Percentiles rank a stretch among this genome's conserved stretches.
Conservation (phyloP, 2,113 vertebrate genomes). For the Anseranas semipalmata region DNA sequence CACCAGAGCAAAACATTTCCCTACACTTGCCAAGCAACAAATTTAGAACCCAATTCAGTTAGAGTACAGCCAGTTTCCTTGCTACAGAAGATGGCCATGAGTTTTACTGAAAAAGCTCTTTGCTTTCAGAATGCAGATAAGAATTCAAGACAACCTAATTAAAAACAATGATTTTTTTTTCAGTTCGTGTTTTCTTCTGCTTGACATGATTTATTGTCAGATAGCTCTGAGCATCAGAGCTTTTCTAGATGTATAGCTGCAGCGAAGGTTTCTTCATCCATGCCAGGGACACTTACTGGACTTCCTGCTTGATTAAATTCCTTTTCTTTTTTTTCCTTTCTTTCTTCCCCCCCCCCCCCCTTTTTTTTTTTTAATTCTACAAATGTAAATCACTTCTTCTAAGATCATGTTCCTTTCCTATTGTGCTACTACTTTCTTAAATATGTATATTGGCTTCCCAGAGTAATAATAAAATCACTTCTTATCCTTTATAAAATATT, state of each 20-base stretch:
- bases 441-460: background rate
- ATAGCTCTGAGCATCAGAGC: background rate
- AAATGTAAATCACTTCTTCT: background rate
- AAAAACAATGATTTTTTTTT: conserved; percentile 44
- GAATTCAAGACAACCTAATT: conserved; percentile 51
- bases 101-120: conserved; percentile 50
- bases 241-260: background rate
- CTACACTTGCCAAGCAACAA: conserved; percentile 47
- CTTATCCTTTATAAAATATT: background rate
- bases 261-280: background rate
- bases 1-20: conserved; percentile 49
- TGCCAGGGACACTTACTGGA: background rate
- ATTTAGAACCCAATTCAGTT: conserved; percentile 49
- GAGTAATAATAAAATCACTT: background rate
- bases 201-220: conserved; percentile 52
- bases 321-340: background rate
- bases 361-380: background rate
- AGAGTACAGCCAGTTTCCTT: conserved; percentile 57
- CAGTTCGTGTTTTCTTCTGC: conserved; percentile 12
- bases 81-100: conserved; percentile 22
- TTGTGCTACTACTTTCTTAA: background rate
- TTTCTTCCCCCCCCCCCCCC: too few relatives aligned
- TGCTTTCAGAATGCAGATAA: conserved; percentile 47
- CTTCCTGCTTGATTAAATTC: background rate
- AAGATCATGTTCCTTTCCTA: background rate